phyloP scores from a whole-genome alignment of 2,113 vertebrate species.

The Neotoma lepida region DNA sequence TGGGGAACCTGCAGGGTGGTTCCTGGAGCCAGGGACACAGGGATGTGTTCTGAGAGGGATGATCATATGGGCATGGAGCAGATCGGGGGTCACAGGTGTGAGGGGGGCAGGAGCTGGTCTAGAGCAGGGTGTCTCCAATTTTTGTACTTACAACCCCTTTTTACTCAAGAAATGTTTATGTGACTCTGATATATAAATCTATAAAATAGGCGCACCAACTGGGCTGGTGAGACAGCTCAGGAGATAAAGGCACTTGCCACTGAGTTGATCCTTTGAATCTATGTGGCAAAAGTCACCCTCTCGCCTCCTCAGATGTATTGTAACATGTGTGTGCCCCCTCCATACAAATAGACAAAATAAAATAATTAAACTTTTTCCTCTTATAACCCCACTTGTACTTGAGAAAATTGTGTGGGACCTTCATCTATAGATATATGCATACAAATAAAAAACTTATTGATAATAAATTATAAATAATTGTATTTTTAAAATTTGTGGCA shows the following conservation, averaged over 20 bases:
- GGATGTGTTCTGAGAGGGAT: neutral
- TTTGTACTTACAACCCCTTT: neutral
- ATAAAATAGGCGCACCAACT: neutral
- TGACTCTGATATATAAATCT: neutral
- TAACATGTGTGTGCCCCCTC: neutral
- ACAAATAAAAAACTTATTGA: neutral
- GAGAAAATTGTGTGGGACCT: neutral
- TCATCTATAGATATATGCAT: neutral
- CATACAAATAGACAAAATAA: neutral
- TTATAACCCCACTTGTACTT: neutral
- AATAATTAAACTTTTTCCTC: neutral
- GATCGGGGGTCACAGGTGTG: neutral
- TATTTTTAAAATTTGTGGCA: neutral
- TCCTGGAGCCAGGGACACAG: neutral
- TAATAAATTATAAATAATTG: neutral
- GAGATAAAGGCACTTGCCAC: too few species aligned
- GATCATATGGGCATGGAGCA: too few species aligned
- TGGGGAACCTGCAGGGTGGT: neutral
- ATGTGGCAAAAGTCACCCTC: neutral
- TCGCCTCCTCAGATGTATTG: too few species aligned
- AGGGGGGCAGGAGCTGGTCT: neutral
- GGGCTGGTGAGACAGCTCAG: neutral
- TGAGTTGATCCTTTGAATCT: neutral
- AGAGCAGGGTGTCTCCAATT: neutral
- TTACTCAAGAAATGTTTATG: neutral